Percentiles rank a stretch among this genome's conserved stretches.
These are phyloP conservation scores for Notolepis coatsorum DNA, from an alignment of 2,797 vertebrate genomes.

Conservation along the genomic window DNA sequence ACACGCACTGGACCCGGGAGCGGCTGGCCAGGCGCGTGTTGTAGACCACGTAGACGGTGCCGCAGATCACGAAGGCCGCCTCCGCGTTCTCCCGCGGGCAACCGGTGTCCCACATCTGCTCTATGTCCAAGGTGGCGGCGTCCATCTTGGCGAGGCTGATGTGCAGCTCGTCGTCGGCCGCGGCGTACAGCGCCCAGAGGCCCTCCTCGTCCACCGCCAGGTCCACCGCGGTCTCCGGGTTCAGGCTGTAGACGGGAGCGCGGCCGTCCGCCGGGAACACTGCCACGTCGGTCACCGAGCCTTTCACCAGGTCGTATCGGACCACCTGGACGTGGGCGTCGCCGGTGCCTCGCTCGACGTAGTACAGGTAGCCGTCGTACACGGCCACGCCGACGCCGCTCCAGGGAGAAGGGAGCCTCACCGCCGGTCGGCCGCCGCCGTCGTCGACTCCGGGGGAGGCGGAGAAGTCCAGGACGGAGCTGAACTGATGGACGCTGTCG, in stretches of 20 bases:
- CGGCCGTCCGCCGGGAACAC: constrained; percentile 88
- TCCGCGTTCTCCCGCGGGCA: constrained; percentile 93
- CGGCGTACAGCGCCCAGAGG: constrained; percentile 92
- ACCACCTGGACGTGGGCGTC: constrained; percentile 88
- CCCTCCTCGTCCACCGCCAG: constrained; percentile 90
- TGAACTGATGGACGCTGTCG: constrained; percentile 87
- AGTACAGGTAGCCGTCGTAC: constrained; percentile 89
- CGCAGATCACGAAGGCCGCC: constrained; percentile 93
- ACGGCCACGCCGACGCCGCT: constrained; percentile 88
- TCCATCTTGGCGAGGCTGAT: constrained; percentile 95
- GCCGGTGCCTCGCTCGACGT: constrained; percentile 82
- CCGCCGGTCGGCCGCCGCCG: constrained; percentile 82
- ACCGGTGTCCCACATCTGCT: constrained; percentile 96
- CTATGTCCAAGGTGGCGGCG: constrained; percentile 88
- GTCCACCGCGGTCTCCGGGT: constrained; percentile 89
- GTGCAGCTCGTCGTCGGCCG: constrained; percentile 85
- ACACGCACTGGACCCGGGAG: constrained; percentile 93
- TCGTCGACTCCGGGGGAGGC: constrained; percentile 78
- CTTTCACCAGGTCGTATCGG: constrained; percentile 89
- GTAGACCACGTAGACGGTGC: constrained; percentile 93
- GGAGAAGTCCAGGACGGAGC: constrained; percentile 87
- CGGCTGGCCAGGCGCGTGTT: constrained; percentile 93
- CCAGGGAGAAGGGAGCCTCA: constrained; percentile 89
- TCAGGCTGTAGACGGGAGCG: constrained; percentile 82
- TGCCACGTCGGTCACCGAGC: constrained; percentile 85